Percentiles rank a stretch among this genome's conserved stretches.
These are phyloP conservation scores for Volucella bombylans DNA, from an alignment of 2,888 invertebrate genomes.

Conservation along the genomic window DNA sequence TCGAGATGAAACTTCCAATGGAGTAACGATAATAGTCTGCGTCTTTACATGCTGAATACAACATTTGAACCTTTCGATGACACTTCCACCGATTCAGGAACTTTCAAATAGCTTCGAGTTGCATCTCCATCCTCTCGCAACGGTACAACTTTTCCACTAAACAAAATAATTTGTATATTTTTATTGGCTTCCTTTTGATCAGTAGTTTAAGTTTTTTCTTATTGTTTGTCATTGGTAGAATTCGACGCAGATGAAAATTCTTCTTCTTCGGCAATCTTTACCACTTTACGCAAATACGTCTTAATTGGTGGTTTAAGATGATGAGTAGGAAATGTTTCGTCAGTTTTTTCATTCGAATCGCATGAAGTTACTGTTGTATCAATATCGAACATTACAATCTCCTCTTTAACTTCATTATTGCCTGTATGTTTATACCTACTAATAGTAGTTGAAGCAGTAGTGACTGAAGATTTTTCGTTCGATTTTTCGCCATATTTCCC, in stretches of 20 bases:
- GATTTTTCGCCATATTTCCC: not conserved
- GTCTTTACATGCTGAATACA: constrained; percentile 58
- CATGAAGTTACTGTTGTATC: not conserved
- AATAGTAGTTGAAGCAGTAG: not conserved
- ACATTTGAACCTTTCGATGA: constrained; percentile 45
- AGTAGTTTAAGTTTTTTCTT: no score
- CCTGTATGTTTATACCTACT: not conserved
- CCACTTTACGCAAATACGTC: constrained; percentile 20
- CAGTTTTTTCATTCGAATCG: constrained; percentile 41
- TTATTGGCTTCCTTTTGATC: no score
- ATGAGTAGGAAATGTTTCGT: constrained; percentile 5
- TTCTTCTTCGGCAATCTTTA: not conserved
- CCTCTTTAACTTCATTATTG: not conserved
- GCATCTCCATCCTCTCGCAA: constrained; percentile 41
- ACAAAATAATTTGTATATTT: constrained; percentile 19
- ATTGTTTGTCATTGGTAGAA: no score
- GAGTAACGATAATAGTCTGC: constrained; percentile 49
- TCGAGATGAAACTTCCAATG: constrained; percentile 7
- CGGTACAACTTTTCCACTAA: constrained; percentile 52
- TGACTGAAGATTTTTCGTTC: not conserved
- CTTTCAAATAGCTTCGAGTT: constrained; percentile 43
- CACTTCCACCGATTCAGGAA: constrained; percentile 43
- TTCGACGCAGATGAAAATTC: not conserved
- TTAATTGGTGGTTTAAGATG: constrained; percentile 18
- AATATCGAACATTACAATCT: constrained; percentile 1